Percentiles rank a stretch among this genome's conserved stretches.
These are phyloP conservation scores for Bradysia coprophila DNA, from an alignment of 1,140 invertebrate species.

Conservation along the genomic window DNA sequence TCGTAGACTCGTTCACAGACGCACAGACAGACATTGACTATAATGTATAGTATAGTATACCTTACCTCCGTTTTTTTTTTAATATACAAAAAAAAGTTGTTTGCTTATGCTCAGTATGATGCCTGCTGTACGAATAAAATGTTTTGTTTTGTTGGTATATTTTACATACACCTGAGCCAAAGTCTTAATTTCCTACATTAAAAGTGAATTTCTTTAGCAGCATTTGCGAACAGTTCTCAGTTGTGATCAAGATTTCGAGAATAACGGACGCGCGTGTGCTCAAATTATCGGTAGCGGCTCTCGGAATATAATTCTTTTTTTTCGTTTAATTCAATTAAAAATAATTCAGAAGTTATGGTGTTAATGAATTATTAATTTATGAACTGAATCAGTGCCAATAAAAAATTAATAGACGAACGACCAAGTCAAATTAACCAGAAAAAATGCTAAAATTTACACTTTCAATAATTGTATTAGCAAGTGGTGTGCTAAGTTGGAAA, in stretches of 20 bases:
- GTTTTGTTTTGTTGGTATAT: too few species aligned
- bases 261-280: not conserved
- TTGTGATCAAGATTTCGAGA: not conserved
- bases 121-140: too few species aligned
- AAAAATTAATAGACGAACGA: not conserved
- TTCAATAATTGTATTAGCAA: not conserved
- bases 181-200: not conserved
- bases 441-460: not conserved
- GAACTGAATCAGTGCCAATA: not conserved
- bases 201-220: not conserved
- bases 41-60: too few species aligned
- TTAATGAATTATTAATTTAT: not conserved
- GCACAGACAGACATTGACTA: too few species aligned
- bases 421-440: not conserved
- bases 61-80: too few species aligned
- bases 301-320: not conserved
- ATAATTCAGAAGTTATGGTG: not conserved
- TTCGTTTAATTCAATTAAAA: not conserved
- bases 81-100: too few species aligned
- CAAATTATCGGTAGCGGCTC: not conserved
- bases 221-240: not conserved
- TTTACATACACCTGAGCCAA: too few species aligned
- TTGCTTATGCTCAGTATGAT: too few species aligned
- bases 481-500: conserved; percentile 11
- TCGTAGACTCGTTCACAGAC: too few species aligned